A percentile compares a stretch with the other conserved stretches of the same genome.
These are phyloP conservation scores for Apus apus DNA, from an alignment of 2,113 vertebrate species.

Conservation along the genomic window DNA sequence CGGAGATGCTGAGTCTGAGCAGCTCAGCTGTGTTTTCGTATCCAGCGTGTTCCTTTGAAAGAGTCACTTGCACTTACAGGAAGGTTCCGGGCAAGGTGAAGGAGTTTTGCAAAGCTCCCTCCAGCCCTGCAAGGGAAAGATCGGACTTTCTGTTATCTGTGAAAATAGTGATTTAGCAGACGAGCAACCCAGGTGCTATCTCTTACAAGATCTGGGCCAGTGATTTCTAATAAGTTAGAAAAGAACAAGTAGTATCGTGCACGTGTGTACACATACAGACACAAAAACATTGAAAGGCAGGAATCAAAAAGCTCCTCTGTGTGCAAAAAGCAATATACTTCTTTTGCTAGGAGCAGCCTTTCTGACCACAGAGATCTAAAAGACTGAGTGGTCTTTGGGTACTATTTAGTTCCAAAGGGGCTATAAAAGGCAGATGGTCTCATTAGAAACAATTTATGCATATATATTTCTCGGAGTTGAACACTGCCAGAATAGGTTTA, in stretches of 20 bases:
- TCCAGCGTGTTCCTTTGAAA: not conserved
- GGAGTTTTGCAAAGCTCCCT: not conserved
- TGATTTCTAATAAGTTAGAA: conserved; percentile 22
- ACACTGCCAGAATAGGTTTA: conserved; percentile 80
- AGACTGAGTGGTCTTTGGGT: conserved; percentile 83
- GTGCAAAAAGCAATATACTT: not conserved
- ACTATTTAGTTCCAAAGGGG: conserved; percentile 83
- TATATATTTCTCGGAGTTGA: conserved; percentile 85
- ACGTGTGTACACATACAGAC: rapidly evolving
- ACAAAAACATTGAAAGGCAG: not conserved
- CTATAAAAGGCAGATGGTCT: conserved; percentile 87
- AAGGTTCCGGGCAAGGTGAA: not conserved
- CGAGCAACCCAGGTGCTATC: conserved; percentile 14
- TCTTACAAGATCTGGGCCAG: not conserved
- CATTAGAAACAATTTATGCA: conserved; percentile 88
- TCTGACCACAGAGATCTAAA: conserved; percentile 79
- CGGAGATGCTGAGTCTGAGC: not conserved
- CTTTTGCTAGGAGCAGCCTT: conserved; percentile 59
- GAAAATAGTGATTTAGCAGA: conserved; percentile 27
- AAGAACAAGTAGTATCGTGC: not conserved
- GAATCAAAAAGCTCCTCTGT: conserved; percentile 28
- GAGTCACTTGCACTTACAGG: not conserved
- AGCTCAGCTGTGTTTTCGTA: not conserved
- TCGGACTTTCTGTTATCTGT: not conserved
- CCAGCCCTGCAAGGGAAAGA: not conserved